Base-by-base conservation (phyloP, 2,113 vertebrate genomes). In the Psephotus haematonotus region DNA sequence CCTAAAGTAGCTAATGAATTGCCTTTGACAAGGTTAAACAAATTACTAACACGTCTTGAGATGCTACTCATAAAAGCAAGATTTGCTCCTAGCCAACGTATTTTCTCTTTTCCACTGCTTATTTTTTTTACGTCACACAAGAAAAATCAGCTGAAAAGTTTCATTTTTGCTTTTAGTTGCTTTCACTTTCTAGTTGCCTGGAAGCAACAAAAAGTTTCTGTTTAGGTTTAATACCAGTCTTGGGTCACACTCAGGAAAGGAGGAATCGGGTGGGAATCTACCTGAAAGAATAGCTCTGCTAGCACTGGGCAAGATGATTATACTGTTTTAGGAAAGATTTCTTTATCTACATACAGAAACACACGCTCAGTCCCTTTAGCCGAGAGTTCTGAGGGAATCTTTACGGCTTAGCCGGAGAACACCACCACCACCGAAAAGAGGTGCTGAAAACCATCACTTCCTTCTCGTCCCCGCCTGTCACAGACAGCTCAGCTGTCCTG, bases 121-220 rank as follows among this genome's bases (percentile, higher is more conserved):
- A 10, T 64, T 93, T 53, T 59, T 64, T 90, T 53, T 19, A 24
- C 57, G 62, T 65, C 2, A 18, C 74, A 41, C 77, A 47, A n/a
- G 1, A 84, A 78, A 84, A 84, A 64, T 0, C 55, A n/a, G 23
- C 65, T 25, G 62, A 33, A 63, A 86, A 93, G 83, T 95, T 97
- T 95, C 93, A 29, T 78, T 95, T 97, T 95, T 93, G 64, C 62
- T 95, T 78, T 70, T 27, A 53, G 64, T 31, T 59, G 72, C 86
- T 96, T 97, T 96, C 96, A 82, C 94, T 96, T 95, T 93, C 91
- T 22, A 71, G 83, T 24, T 25, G 74, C 57, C 55, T 52, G 65
- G 35, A 84, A 55, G 81, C 77, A 60, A 82, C 27, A 50, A 24
- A 86, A 97, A 96, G 86, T 97, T 97, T 83, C 37, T 35, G 37